phyloP scores from a whole-genome alignment of 2,888 invertebrate species.

The Globia sparganii region DNA sequence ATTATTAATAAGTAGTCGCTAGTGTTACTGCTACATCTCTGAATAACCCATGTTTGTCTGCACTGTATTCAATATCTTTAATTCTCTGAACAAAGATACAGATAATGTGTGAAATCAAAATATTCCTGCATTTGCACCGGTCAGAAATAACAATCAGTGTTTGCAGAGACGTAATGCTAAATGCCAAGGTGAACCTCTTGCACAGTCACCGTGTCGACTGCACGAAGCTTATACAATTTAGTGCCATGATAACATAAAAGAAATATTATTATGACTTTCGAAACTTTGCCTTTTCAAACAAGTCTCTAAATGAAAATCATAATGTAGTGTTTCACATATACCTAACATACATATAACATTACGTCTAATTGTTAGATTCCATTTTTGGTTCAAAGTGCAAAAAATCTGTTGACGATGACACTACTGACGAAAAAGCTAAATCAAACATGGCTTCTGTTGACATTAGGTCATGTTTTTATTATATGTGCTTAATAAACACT shows the following conservation, averaged over 20 bases:
- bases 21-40: neutral
- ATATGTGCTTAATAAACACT: conserved; percentile 4
- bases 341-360: too few species aligned
- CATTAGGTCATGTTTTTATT: neutral
- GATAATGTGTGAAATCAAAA: conserved; percentile 28
- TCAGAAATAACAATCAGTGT: conserved; percentile 70
- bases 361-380: neutral
- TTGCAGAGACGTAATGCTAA: conserved; percentile 77
- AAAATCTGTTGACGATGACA: neutral
- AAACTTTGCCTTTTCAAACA: conserved; percentile 32
- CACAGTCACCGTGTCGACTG: conserved; percentile 78
- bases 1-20: neutral
- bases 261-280: conserved; percentile 57
- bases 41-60: neutral
- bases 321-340: conserved; percentile 4
- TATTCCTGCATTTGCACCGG: conserved; percentile 61
- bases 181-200: conserved; percentile 87
- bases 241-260: conserved; percentile 57
- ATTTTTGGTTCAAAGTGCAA: conserved; percentile 7
- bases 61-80: neutral
- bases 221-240: conserved; percentile 70
- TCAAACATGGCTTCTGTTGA: conserved; percentile 17
- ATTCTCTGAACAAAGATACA: neutral
- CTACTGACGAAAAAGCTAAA: neutral
- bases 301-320: conserved; percentile 13